A percentile compares a stretch with the other conserved stretches of the same genome.
Conservation (phyloP, 2,888 invertebrate genomes). For the Mythimna impura region DNA sequence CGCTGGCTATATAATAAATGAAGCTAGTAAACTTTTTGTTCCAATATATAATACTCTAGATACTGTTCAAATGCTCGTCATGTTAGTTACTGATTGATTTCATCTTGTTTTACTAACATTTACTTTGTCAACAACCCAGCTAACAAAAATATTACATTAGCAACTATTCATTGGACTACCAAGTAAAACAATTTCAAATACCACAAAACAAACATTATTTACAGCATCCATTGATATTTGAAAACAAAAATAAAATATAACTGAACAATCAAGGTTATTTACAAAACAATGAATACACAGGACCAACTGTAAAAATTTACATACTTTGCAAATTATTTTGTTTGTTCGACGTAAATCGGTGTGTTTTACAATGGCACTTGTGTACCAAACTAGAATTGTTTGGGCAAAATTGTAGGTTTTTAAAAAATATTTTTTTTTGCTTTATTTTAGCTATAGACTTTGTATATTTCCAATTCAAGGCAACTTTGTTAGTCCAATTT, state of each 20-base stretch:
- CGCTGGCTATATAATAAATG: no score
- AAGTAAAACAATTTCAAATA: background rate
- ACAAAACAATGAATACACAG: conserved; percentile 23
- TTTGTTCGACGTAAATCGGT: conserved; percentile 36
- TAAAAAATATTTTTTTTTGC: background rate
- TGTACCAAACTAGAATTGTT: conserved; percentile 26
- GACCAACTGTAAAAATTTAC: conserved; percentile 28
- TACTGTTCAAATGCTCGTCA: no score
- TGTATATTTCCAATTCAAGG: background rate
- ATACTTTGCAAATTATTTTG: conserved; percentile 44
- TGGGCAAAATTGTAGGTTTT: background rate
- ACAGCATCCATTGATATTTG: background rate
- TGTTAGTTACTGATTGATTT: no score
- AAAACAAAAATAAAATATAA: conserved; percentile 16
- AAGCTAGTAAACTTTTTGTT: no score
- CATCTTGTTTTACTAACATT: no score
- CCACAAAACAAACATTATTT: background rate
- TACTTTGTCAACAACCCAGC: background rate
- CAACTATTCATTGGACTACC: background rate
- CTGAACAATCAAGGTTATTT: conserved; percentile 23
- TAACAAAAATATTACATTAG: background rate
- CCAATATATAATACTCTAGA: no score
- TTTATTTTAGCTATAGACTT: conserved; percentile 2
- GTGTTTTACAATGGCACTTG: conserved; percentile 36
- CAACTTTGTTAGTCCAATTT: no score